Evolutionary conservation across 2,113 vertebrate genomes (phyloP).

Genomic region (Vulpes vulpes): DNA sequence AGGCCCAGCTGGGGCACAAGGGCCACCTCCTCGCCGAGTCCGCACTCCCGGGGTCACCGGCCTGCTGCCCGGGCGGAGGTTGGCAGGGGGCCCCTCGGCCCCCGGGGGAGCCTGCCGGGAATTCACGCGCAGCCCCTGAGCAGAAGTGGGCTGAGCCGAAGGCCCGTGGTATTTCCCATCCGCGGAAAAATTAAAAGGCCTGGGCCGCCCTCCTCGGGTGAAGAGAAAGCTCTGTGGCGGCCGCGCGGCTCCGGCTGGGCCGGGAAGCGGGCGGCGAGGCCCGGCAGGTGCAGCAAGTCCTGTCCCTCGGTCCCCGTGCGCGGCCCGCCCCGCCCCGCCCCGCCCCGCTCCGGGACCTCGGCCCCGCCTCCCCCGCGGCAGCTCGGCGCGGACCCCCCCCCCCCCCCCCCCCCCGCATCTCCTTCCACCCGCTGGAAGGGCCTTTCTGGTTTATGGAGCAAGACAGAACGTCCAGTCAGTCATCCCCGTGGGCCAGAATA

Average conservation of each 20-base stretch:
- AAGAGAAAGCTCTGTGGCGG: slow-evolving; percentile 32
- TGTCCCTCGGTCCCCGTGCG: too few species aligned
- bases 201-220: slow-evolving; percentile 38
- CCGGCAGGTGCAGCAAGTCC: too few species aligned
- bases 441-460: slow-evolving; percentile 74
- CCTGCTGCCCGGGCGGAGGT: not conserved
- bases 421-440: slow-evolving; percentile 52
- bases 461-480: slow-evolving; percentile 64
- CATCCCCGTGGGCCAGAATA: slow-evolving; percentile 45
- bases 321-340: too few species aligned
- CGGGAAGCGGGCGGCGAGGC: too few species aligned
- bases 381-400: slow-evolving; percentile 63
- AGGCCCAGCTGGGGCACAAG: too few species aligned
- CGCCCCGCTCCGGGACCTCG: too few species aligned
- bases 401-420: slow-evolving; percentile 28
- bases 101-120: not conserved
- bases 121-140: slow-evolving; percentile 46
- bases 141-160: slow-evolving; percentile 43
- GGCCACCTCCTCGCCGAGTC: not conserved
- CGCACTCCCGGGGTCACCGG: slow-evolving; percentile 57
- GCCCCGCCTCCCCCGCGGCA: not conserved
- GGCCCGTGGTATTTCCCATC: slow-evolving; percentile 1
- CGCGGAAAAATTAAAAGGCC: slow-evolving; percentile 4
- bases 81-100: too few species aligned
- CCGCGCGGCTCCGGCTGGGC: too few species aligned